Evolutionary conservation across 2,888 invertebrate species (phyloP).

Genomic region (Heliconius charithonia): DNA sequence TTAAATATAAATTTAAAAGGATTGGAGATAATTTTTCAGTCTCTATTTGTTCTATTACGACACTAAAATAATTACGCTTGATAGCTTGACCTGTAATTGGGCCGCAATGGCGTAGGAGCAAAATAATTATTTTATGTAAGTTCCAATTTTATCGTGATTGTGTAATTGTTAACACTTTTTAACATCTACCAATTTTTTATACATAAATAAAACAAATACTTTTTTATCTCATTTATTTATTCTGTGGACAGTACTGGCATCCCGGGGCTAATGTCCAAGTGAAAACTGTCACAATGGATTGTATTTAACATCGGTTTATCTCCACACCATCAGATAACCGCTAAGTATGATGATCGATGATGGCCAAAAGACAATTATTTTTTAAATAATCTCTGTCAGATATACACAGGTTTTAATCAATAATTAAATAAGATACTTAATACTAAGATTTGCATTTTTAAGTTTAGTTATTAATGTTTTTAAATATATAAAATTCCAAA

Average conservation of each 20-base stretch:
- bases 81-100: too few species aligned
- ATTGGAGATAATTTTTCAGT: too few species aligned
- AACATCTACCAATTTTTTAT: too few species aligned
- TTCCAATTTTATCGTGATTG: too few species aligned
- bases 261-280: constrained; percentile 64
- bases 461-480: not conserved
- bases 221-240: not conserved
- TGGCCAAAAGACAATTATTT: constrained; percentile 48
- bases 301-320: constrained; percentile 73
- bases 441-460: not conserved
- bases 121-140: too few species aligned
- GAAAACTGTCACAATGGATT: constrained; percentile 76
- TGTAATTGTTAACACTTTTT: too few species aligned
- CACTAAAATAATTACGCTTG: too few species aligned
- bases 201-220: not conserved
- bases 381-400: constrained; percentile 41
- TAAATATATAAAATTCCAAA: too few species aligned
- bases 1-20: too few species aligned
- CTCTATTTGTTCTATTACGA: too few species aligned
- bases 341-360: constrained; percentile 72
- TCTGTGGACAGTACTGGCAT: constrained; percentile 56
- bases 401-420: constrained; percentile 15
- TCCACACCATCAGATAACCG: constrained; percentile 64
- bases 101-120: too few species aligned
- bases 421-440: not conserved